These are phyloP conservation scores for Hipparchia semele DNA, from an alignment of 2,888 invertebrate genomes.

Conservation along the genomic window DNA sequence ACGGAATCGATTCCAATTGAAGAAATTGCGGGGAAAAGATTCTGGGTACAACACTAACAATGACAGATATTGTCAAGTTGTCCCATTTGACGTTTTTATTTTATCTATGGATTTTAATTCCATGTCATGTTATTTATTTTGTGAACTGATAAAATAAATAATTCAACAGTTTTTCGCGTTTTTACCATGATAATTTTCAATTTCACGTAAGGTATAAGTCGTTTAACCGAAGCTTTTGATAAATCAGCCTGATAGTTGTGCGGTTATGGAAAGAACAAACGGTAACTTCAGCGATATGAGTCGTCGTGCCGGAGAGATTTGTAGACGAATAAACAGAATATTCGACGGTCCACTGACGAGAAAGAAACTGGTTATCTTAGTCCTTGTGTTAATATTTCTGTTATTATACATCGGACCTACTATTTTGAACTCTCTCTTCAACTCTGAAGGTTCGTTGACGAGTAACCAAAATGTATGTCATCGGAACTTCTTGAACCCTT, in stretches of 20 bases:
- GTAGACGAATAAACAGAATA: constrained; percentile 72
- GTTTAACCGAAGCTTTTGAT: constrained; percentile 2
- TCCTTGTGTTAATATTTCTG: constrained; percentile 82
- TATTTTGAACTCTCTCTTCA: constrained; percentile 85
- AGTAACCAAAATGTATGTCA: constrained; percentile 85
- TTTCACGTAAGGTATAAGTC: constrained; percentile 18
- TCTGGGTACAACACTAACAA: no score
- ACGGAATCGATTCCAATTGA: no score
- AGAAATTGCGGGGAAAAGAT: no score
- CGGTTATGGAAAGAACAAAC: constrained; percentile 68
- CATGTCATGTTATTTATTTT: constrained; percentile 11
- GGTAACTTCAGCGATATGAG: constrained; percentile 65
- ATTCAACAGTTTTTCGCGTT: constrained; percentile 11
- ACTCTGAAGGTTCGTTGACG: constrained; percentile 67
- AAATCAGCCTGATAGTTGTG: constrained; percentile 15
- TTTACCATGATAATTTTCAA: constrained; percentile 31
- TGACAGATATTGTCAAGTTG: no score
- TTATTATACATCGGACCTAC: constrained; percentile 86
- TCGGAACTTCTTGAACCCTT: constrained; percentile 84
- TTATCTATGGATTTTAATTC: neutral
- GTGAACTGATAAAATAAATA: constrained; percentile 16
- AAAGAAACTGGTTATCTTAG: constrained; percentile 74
- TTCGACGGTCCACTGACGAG: constrained; percentile 76
- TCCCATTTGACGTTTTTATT: no score
- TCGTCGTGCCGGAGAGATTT: constrained; percentile 72